These are phyloP conservation scores for Hypotaenidia philippensis DNA, from an alignment of 2,797 vertebrate species.

Conservation along the genomic window DNA sequence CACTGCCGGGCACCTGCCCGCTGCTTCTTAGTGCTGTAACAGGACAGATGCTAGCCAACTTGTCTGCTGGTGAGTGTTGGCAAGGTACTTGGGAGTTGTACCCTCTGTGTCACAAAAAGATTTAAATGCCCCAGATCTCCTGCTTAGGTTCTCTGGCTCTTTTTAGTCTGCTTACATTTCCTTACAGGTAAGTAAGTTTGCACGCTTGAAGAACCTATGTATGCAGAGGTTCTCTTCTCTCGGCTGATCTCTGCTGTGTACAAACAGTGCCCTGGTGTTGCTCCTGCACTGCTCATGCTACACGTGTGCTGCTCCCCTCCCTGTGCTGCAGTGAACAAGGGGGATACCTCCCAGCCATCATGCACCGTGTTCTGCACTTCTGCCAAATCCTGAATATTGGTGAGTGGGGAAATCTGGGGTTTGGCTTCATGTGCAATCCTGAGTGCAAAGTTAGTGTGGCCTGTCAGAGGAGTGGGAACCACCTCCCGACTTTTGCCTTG, in stretches of 20 bases:
- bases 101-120: background rate
- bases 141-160: background rate
- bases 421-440: background rate
- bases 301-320: background rate
- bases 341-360: background rate
- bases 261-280: background rate
- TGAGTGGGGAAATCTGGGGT: background rate
- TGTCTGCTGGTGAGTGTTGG: background rate
- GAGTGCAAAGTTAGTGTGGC: background rate
- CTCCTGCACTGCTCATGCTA: background rate
- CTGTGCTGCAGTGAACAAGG: background rate
- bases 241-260: background rate
- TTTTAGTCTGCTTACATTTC: background rate
- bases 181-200: no score
- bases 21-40: background rate
- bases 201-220: background rate
- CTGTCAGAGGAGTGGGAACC: background rate
- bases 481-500: fast-evolving
- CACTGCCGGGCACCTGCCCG: background rate
- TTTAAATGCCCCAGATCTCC: background rate
- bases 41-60: background rate
- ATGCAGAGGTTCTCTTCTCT: background rate
- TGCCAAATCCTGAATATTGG: background rate
- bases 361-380: background rate
- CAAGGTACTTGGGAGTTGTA: background rate